Conservation (phyloP, 2,797 vertebrate species). For the Taenioides sp. region DNA sequence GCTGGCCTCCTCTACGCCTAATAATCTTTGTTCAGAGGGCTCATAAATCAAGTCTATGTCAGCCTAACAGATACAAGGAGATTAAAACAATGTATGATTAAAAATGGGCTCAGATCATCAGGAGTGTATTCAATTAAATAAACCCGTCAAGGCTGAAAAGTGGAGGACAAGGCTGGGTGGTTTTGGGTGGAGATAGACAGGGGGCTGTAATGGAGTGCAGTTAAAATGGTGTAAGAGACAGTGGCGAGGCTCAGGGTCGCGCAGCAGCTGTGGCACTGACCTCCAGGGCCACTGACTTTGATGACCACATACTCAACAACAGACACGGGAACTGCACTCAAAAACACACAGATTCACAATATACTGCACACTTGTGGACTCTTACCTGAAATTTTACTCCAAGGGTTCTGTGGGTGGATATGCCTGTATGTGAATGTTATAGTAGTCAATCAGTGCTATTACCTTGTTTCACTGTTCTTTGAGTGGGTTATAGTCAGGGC, state of each 20-base stretch:
- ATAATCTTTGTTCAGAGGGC: slow-evolving; percentile 41
- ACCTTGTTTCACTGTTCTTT: background rate
- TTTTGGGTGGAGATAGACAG: slow-evolving; percentile 28
- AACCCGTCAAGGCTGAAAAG: slow-evolving; percentile 42
- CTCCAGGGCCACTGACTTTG: slow-evolving; percentile 69
- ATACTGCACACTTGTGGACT: background rate
- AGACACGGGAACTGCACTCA: background rate
- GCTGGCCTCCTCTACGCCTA: slow-evolving; percentile 26
- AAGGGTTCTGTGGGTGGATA: background rate
- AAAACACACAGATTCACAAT: background rate
- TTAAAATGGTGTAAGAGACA: slow-evolving; percentile 54
- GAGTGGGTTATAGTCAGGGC: background rate
- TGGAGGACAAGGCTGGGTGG: slow-evolving; percentile 36
- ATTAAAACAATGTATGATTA: slow-evolving; percentile 67
- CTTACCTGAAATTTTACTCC: background rate
- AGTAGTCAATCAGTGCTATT: background rate
- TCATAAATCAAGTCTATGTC: slow-evolving; percentile 71
- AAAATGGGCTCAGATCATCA: slow-evolving; percentile 64
- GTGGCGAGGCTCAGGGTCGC: slow-evolving; percentile 59
- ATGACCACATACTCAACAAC: slow-evolving; percentile 31
- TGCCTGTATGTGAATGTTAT: background rate
- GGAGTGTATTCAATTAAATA: slow-evolving; percentile 53
- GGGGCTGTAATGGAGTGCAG: slow-evolving; percentile 42
- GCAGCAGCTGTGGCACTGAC: slow-evolving; percentile 69
- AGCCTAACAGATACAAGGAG: slow-evolving; percentile 62